Percentiles rank a stretch among this genome's conserved stretches.
Conservation (phyloP, 1,140 invertebrate species). For the Lerema accius region DNA sequence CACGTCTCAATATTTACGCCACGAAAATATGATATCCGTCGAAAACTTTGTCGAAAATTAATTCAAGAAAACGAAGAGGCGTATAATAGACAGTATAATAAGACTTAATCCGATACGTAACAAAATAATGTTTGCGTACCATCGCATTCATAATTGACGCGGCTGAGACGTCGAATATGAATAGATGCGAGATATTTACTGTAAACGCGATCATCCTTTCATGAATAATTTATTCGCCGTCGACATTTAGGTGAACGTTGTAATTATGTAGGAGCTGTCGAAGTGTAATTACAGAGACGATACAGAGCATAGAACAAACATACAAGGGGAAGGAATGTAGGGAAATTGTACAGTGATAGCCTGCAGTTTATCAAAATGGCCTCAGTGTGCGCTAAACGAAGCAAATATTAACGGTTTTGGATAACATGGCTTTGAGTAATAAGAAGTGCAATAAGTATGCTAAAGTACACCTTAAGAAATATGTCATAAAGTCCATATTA, state of each 20-base stretch:
- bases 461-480: too few relatives aligned
- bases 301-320: slow-evolving; percentile 25
- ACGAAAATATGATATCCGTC: background rate
- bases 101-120: slow-evolving; percentile 28
- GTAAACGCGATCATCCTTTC: slow-evolving; percentile 52
- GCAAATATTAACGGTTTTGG: too few relatives aligned
- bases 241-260: slow-evolving; percentile 41
- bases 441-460: too few relatives aligned
- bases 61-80: slow-evolving; percentile 15
- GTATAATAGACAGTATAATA: slow-evolving; percentile 12
- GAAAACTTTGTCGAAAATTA: slow-evolving; percentile 5
- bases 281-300: slow-evolving; percentile 52
- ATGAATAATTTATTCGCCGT: slow-evolving; percentile 58
- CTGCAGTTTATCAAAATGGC: too few relatives aligned
- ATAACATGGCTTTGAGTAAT: too few relatives aligned
- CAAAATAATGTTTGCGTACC: slow-evolving; percentile 22
- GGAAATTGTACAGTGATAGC: too few relatives aligned
- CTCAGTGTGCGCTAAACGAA: too few relatives aligned
- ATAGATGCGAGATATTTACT: slow-evolving; percentile 43
- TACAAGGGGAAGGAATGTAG: background rate
- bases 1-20: slow-evolving; percentile 1
- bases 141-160: slow-evolving; percentile 30
- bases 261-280: slow-evolving; percentile 50
- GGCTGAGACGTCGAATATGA: slow-evolving; percentile 36
- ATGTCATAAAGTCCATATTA: too few relatives aligned